A percentile compares a stretch with the other conserved stretches of the same genome.
These are phyloP conservation scores for Pseudomyrmex concolor DNA, from an alignment of 1,140 invertebrate genomes.

Conservation along the genomic window DNA sequence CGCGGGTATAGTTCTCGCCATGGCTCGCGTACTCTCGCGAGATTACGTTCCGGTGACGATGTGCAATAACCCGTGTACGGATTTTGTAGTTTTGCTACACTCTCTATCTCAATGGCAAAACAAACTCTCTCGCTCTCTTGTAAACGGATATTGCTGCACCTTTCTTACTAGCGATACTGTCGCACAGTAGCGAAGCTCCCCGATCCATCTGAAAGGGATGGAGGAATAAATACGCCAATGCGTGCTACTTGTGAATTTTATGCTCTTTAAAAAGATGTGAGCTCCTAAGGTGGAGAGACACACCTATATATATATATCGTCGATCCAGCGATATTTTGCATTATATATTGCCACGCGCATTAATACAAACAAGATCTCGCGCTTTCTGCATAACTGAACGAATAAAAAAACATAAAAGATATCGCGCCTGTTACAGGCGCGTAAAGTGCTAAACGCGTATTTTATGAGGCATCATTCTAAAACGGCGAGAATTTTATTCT, in stretches of 20 bases:
- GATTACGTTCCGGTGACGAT: conserved; percentile 11
- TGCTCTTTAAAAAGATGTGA: background rate
- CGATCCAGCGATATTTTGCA: no score
- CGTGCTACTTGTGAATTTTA: conserved; percentile 22
- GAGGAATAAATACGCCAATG: conserved; percentile 8
- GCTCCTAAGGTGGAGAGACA: background rate
- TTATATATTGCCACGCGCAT: conserved; percentile 6
- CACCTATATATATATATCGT: no score
- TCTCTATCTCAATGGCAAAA: background rate
- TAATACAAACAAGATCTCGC: conserved; percentile 28
- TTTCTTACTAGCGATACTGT: background rate
- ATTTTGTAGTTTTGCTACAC: conserved; percentile 36
- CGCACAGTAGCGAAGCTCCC: background rate
- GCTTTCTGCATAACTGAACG: background rate
- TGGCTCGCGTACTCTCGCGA: background rate
- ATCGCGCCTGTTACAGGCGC: background rate
- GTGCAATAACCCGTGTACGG: conserved; percentile 11
- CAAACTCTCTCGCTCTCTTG: background rate
- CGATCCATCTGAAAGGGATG: no score
- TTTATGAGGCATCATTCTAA: conserved; percentile 29
- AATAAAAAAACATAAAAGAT: conserved; percentile 16
- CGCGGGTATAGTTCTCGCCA: background rate
- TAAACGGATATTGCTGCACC: background rate
- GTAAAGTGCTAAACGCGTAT: conserved; percentile 26
- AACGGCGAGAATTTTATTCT: conserved; percentile 44